Evolutionary conservation across 1,140 invertebrate species (phyloP).

Genomic region (Periplaneta americana): DNA sequence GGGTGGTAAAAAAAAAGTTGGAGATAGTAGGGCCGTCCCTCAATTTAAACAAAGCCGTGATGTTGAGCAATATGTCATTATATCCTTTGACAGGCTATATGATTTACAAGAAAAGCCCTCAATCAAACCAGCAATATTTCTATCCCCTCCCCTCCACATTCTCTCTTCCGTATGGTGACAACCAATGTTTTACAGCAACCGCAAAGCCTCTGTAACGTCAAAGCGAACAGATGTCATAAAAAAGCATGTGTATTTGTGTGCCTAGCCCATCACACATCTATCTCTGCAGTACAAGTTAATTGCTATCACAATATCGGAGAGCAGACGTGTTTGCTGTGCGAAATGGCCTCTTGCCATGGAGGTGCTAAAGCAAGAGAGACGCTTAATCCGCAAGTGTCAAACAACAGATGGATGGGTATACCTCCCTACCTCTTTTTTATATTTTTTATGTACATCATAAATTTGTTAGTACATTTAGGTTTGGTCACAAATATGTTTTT

Average conservation of each 20-base stretch:
- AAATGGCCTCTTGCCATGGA: background rate
- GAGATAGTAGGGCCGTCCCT: no score
- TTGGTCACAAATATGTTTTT: background rate
- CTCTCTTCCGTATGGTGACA: no score
- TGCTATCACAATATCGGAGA: background rate
- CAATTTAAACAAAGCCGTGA: no score
- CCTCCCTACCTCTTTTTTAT: background rate
- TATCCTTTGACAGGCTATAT: background rate
- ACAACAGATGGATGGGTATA: background rate
- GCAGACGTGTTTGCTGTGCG: background rate
- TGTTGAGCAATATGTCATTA: background rate
- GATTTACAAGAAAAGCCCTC: background rate
- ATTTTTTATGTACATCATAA: background rate
- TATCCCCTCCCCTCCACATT: background rate
- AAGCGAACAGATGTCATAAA: background rate
- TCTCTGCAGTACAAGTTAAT: background rate
- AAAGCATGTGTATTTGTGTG: background rate
- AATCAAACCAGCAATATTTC: background rate
- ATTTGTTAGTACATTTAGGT: background rate
- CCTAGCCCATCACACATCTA: background rate
- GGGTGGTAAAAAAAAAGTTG: background rate
- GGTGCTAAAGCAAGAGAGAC: background rate
- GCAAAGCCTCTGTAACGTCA: background rate
- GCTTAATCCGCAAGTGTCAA: background rate
- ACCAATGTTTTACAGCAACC: background rate